Evolutionary conservation across 2,113 vertebrate species (phyloP), one percentile per base, ranked within the genome.

Genomic region (Panthera leo): DNA sequence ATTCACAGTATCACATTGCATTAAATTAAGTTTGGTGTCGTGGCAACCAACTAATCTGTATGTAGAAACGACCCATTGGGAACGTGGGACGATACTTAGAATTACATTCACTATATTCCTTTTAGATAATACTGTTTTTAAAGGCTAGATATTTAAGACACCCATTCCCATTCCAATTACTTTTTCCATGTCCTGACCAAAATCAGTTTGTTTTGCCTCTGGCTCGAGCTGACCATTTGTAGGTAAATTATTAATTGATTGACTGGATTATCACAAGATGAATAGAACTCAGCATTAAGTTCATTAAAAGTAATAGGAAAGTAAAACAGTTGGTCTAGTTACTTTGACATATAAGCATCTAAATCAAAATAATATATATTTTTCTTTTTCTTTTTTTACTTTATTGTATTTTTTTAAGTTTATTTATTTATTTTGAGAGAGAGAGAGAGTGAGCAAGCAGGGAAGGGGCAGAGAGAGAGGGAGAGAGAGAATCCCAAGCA

Each of bases 181-280:
- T 86, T 88, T 96, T 91, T 91, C 53, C 73, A 27, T 78, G 68
- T 93, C 45, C 39, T 92, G 23, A 63, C 29, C 86, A 91, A 97
- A 95, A 92, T 82, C 76, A 76, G 36, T n/a, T 78, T 94, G 55
- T 83, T 94, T 97, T 94, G 89, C 94, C 84, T 94, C 86, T 95
- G 92, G 87, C 84, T 83, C 75, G 36, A 92, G 63, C 61, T 97
- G 63, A 89, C 34, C 21, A 55, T 85, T 95, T 95, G 29, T 94
- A 97, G 83, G 63, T 94, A 94, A 97, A 97, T 94, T 96, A 94
- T 97, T 92, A 95, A 96, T 92, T 97, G 89, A 97, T 94, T 97
- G 96, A 68, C 23, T 95, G 58, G 29, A 94, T 94, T 96, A 96
- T 76, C 93, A 87, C 36, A 94, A 92, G 39, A 78, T 82, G 34